Conservation (phyloP, 2,113 vertebrate genomes). For the Phodopus roborovskii region DNA sequence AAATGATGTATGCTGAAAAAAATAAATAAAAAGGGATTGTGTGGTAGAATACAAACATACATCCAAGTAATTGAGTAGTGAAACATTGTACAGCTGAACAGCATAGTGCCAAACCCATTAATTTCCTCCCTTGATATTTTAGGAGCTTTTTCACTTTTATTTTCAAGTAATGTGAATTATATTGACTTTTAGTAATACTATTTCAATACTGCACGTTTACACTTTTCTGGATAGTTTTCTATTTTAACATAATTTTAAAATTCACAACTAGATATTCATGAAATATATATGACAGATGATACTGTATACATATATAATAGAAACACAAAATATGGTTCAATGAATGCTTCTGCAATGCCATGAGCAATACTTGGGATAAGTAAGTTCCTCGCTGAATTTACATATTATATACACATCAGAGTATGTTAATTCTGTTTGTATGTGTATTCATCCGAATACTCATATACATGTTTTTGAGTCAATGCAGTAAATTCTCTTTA, state of each 20-base stretch:
- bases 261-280: not conserved
- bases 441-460: not conserved
- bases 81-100: not conserved
- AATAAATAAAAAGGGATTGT: not conserved
- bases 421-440: not conserved
- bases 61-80: not conserved
- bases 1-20: not conserved
- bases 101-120: not conserved
- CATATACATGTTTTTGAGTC: not conserved
- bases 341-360: not conserved
- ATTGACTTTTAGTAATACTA: not conserved
- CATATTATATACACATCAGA: not conserved
- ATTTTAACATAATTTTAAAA: not conserved
- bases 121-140: not conserved
- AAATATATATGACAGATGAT: not conserved
- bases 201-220: not conserved
- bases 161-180: not conserved
- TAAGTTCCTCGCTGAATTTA: not conserved
- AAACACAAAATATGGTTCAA: not conserved
- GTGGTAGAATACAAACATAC: not conserved
- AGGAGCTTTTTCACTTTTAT: not conserved
- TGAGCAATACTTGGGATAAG: rapidly evolving
- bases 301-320: not conserved
- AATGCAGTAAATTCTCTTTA: not conserved
- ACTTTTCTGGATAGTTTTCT: not conserved